Base-by-base conservation (phyloP, 2,888 invertebrate species). In the Lissonota sp. region DNA sequence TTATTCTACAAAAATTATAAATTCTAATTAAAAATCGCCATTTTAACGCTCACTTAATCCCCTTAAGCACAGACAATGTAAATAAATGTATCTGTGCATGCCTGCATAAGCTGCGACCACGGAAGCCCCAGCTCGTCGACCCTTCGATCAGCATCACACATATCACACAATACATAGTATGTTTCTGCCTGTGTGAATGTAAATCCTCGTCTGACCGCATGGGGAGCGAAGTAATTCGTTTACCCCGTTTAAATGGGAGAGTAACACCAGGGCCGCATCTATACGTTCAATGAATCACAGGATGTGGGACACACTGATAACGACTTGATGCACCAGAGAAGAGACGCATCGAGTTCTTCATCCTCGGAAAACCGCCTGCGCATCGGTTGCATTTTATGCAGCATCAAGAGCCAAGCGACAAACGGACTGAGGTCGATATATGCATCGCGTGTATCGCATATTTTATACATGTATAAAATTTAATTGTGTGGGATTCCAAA, bases 271-370 rank as follows among this genome's bases (percentile, higher is more conserved):
- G 76, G 64, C 53, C 60, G 69, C 78, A 81, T 64, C 73, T 77
- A 63, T 64, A 60, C 51, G 26, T 80, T 42, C n/a, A 81, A 78
- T 81, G 81, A 81, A 63, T 81, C 81, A 81, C 77, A 81, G 81
- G 81, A 81, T 78, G 81, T 74, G 77, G 77, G 77, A 81, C 46
- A 78, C 81, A 70, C 77, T 53, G 81, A 81, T 77, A 81, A 66
- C 26, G 49, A 16, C 63, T 1, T 3, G 26, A 26, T 49, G 70
- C 42, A 4, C 12, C 12, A 10, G 42, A 70, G 42, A 37, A 40
- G 26, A 46, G 37, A 26, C 55, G 57, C 46, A 58, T 58, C 49
- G 63, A 55, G 46, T 42, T 58, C 26, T 39, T 53, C 26, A 7
- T 7, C 8, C 71, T 60, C 49, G 60, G 46, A 8, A 71, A 60